A percentile compares a stretch with the other conserved stretches of the same genome.
Conservation (phyloP, 2,797 vertebrate species). For the Liasis olivaceus region DNA sequence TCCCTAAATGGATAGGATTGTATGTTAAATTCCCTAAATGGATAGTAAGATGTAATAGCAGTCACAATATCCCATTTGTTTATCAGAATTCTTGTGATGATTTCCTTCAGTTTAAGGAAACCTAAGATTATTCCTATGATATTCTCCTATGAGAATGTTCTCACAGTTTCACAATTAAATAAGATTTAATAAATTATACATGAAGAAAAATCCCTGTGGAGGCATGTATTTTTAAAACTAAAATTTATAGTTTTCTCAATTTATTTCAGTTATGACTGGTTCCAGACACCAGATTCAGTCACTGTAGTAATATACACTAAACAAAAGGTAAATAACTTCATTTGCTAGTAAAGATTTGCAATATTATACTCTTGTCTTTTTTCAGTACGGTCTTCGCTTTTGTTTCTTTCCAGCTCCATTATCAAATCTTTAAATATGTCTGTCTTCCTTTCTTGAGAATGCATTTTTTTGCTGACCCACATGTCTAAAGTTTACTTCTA, state of each 20-base stretch:
- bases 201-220: not conserved
- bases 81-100: not conserved
- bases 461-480: not conserved
- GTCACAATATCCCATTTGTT: not conserved
- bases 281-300: constrained; percentile 87
- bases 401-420: not conserved
- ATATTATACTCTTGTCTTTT: not conserved
- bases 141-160: not conserved
- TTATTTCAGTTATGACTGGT: constrained; percentile 91
- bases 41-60: not conserved
- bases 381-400: not conserved
- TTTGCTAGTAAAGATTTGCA: constrained; percentile 18
- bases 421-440: not conserved
- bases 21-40: not conserved
- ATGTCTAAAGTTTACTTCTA: not conserved
- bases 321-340: constrained; percentile 80
- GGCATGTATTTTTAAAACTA: constrained; percentile 12
- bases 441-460: not conserved
- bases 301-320: constrained; percentile 89
- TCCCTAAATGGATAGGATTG: no score
- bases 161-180: not conserved
- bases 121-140: not conserved
- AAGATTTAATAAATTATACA: not conserved
- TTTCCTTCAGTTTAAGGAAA: not conserved
- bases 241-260: constrained; percentile 34